Evolutionary conservation across 23 tunicate species (phyloP), one percentile per base, ranked within the genome.

Genomic region (Trididemnum clinides): DNA sequence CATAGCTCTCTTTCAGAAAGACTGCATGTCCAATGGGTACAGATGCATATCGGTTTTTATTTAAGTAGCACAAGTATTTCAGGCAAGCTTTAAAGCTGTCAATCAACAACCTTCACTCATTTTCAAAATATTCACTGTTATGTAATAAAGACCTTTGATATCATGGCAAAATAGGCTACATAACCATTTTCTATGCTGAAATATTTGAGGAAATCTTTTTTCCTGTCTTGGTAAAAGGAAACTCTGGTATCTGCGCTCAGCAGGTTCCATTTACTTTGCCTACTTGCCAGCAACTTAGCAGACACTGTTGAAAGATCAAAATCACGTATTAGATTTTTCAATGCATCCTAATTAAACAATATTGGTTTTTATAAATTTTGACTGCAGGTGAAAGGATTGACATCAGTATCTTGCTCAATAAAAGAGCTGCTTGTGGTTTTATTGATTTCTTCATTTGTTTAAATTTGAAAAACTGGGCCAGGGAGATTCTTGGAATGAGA

Each of bases 241-340:
- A 76, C 59, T 76, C 31, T 69, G 21, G 64, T 76, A 10, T 32
- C 82, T 19, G 64, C 64, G 10, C 18, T 0, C 0, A 76, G 82
- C 63, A 76, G 25, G 12, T 38, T 39, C 25, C 82, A 18, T 76
- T 76, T 18, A 38, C 35, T 29, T 10, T 38, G 64, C 28, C 64
- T 39, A 28, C n/a, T 26, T 39, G 63, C 39, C 29, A 76, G 25
- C 15, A 76, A 7, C 35, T 76, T 64, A 15, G 82, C 63, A 26
- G 33, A 26, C 29, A 26, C 7, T 0, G 39, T 76, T 26, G 63
- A 20, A 29, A 76, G 62, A 39, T 76, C 19, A 38, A 38, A 28
- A 76, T 76, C 64, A 23, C 82, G 26, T 26, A 76, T 64, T 19
- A 76, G 26, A 19, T 76, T 64, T 0, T 76, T 76, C 10, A 76